Base-by-base conservation (phyloP, 2,113 vertebrate genomes). In the Micromys minutus region DNA sequence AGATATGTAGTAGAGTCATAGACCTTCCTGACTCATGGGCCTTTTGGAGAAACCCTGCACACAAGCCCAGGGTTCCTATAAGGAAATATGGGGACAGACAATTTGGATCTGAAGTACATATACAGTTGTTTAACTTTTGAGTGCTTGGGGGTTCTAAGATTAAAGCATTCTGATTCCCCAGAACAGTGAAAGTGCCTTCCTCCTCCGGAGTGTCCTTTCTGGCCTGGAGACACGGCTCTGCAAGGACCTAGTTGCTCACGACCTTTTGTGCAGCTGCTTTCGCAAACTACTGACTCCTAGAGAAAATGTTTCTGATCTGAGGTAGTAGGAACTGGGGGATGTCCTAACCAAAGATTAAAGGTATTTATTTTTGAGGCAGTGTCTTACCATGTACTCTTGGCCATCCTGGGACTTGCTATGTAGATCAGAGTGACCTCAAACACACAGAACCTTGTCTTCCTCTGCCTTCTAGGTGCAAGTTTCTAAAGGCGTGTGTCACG, bases 141-240 rank as follows among this genome's bases (percentile, higher is more conserved):
- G 24, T 74, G 42, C 77, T 89, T 17, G 31, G 34, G 34, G 45
- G 17, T 79, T 57, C 76, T 36, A 11, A 81, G 31, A 10, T 39
- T 5, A 74, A 61, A 11, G 34, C 0, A 0, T 69, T 19, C 17
- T 34, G 26, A 61, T 4, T 81, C 0, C 9, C n/a, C 50, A 42
- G 67, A 7, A 39, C 22, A 80, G 34, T 10, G 31, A 65, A 50
- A 59, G 34, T 16, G 8, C 11, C n/a, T 36, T 90, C 81, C 13
- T 90, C 21, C 84, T 79, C 39, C 17, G 55, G 42, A 76, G 55
- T 42, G 19, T 57, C 47, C 17, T n/a, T 26, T 22, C 36, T 42
- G 1, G 1, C 8, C 7, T 45, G 42, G 17, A 55, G 24, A 17
- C 29, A 81, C 0, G 42, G n/a, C 45, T 89, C 12, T 0, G 5